Base-by-base conservation (phyloP, 2,797 vertebrate genomes). In the Danio kyathit region DNA sequence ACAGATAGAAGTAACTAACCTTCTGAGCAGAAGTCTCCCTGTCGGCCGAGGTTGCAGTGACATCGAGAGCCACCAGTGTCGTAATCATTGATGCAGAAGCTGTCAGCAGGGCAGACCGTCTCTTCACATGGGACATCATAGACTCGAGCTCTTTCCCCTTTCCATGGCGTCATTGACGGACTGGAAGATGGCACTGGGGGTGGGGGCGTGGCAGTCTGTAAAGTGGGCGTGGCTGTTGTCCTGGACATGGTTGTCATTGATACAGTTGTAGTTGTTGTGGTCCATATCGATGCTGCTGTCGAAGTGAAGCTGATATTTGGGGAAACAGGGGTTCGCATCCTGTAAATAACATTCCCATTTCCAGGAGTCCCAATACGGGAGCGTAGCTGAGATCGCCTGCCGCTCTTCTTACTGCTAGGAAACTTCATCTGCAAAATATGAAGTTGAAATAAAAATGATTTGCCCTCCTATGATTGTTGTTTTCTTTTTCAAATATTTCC, bases 1-100 rank as follows among this genome's bases (percentile, higher is more conserved):
- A n/a, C n/a, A n/a, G n/a, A n/a, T n/a, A n/a, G n/a, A n/a, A n/a
- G n/a, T n/a, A n/a, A 54, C 85, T 91, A 73, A 97, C 97, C 96
- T 84, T 97, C 93, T 0, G 94, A 88, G 88, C 98, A 99, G 0
- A 60, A 88, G 54, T 96, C 93, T 16, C 97, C 97, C 14, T 89
- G 92, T 57, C 91, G 95, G 6, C 97, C 97, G n/a, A 98, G 89
- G 91, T 92, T 96, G 85, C 98, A 99, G 85, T 96, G 97, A 88
- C 98, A 99, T 21, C 95, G 94, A 0, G 97, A 97, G 11, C 96
- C 95, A 0, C 96, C 95, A 0, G 86, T 89, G 71, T 96, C 93
- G 0, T 95, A 96, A 88, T 98, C 95, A 0, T 94, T 95, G 83
- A 95, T 92, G 49, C 98, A 99, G 85, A 99, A 98, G 91, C 97